Evolutionary conservation across 2,797 vertebrate species (phyloP), one percentile per base, ranked within the genome.

Genomic region (Lindbergichthys nudifrons): DNA sequence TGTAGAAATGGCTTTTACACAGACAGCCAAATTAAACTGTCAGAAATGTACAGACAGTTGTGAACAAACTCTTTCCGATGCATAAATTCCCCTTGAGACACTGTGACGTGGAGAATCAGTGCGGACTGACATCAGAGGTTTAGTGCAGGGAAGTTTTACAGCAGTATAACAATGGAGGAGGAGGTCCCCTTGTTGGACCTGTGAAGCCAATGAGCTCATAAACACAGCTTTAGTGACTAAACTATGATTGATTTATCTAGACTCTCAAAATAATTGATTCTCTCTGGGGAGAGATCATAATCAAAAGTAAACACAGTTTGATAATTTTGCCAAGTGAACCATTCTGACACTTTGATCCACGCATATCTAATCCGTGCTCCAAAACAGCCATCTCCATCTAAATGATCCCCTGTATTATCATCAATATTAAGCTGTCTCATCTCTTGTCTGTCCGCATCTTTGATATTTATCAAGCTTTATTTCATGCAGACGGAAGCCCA

Each of bases 401-500:
- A 85, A 76, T 80, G 48, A 75, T 79, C 48, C 21, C 39, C 57
- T 64, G 53, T 30, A 58, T 88, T 78, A 80, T 80, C 80, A 77
- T 87, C 84, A 79, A 81, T 73, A 84, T 79, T 50, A 64, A 75
- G 39, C 70, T 4, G 18, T 66, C 73, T 75, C 63, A n/a, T 54
- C 75, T 77, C 77, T 46, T 80, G 71, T 84, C 81, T 54, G 65
- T 73, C 71, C 56, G 77, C 65, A 39, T 63, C 86, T 93, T 90
- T 92, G 86, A 92, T 92, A 90, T 90, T 89, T 84, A 92, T 90
- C 80, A 79, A 84, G 75, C 84, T 53, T 87, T 85, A 84, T 82
- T 84, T 88, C 81, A 83, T 81, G 63, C 84, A 83, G 70, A 91
- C 85, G 77, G 84, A 88, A 82, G 75, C 84, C 87, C 79, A 90